Conservation (phyloP, 2,888 invertebrate species). For the Zeuzera pyrina region DNA sequence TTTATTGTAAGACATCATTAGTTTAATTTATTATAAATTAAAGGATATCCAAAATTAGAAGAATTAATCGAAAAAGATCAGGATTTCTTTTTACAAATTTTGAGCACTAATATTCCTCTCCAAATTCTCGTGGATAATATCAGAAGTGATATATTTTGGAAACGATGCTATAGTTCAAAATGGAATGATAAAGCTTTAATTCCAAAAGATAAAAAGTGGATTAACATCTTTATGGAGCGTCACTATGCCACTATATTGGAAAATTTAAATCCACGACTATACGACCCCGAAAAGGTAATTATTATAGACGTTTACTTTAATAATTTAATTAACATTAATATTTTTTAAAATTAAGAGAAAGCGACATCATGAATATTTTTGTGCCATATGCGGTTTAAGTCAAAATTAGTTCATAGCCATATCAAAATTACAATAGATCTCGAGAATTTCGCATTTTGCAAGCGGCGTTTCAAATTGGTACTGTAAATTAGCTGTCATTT, state of each 20-base stretch:
- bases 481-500: too few species aligned
- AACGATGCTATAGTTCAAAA: constrained; percentile 48
- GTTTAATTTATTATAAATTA: constrained; percentile 7
- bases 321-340: neutral
- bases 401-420: too few species aligned
- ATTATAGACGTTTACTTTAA: too few species aligned
- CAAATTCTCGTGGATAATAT: constrained; percentile 60
- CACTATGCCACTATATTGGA: constrained; percentile 60
- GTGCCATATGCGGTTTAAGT: too few species aligned
- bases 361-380: constrained; percentile 10
- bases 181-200: constrained; percentile 41
- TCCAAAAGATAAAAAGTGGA: constrained; percentile 43
- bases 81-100: constrained; percentile 51
- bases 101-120: constrained; percentile 49
- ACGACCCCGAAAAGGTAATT: constrained; percentile 64
- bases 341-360: constrained; percentile 5
- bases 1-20: neutral
- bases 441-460: too few species aligned
- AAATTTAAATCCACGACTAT: constrained; percentile 58
- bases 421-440: too few species aligned
- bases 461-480: too few species aligned
- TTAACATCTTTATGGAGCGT: constrained; percentile 57
- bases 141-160: constrained; percentile 64
- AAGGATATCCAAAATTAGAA: constrained; percentile 47
- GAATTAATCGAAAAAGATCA: constrained; percentile 52